Conservation (phyloP, 2,888 invertebrate genomes). For the Myopa tessellatipennis region DNA sequence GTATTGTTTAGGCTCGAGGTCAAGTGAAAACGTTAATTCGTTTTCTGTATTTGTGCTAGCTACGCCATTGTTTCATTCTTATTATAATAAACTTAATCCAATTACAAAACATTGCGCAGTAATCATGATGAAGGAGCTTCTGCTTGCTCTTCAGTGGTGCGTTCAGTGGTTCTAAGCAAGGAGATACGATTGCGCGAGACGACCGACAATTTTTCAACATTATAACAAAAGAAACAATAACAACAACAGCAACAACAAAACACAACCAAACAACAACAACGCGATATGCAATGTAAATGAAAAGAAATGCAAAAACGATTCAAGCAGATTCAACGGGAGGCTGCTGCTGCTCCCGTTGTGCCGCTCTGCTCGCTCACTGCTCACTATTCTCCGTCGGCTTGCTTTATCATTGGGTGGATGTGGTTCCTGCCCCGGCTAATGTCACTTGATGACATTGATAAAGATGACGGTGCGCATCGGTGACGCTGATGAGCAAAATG, state of each 20-base stretch:
- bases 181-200: too few species aligned
- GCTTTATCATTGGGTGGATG: neutral
- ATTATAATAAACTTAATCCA: neutral
- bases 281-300: too few species aligned
- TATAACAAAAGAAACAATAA: too few species aligned
- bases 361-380: neutral
- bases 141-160: neutral
- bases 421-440: neutral
- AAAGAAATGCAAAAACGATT: neutral
- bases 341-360: neutral
- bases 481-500: neutral
- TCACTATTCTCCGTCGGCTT: neutral
- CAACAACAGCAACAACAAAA: too few species aligned
- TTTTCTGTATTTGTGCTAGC: too few species aligned
- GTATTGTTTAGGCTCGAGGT: too few species aligned
- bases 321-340: neutral
- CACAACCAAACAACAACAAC: too few species aligned
- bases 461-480: neutral
- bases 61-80: too few species aligned
- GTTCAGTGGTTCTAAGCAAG: too few species aligned
- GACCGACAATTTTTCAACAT: too few species aligned
- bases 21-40: too few species aligned
- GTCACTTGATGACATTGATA: conserved; percentile 24
- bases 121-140: neutral
- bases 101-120: neutral